Evolutionary conservation across 2,113 vertebrate genomes (phyloP).

Genomic region (Sebastes schlegelii): DNA sequence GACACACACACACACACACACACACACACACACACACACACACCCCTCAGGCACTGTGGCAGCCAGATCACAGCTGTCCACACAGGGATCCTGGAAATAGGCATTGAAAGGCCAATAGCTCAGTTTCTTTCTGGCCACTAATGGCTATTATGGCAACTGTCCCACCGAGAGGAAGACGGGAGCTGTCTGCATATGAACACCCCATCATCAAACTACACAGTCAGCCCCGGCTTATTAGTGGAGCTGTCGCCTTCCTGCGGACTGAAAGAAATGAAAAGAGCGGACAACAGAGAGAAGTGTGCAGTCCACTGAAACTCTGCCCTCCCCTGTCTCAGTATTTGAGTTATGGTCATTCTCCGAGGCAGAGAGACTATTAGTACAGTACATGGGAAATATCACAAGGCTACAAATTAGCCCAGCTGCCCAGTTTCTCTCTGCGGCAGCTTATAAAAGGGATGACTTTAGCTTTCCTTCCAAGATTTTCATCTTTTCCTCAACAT

Average conservation of each 20-base stretch:
- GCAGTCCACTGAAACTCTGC: slow-evolving; percentile 20
- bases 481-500: not conserved
- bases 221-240: slow-evolving; percentile 46
- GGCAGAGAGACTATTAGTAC: slow-evolving; percentile 37
- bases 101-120: slow-evolving; percentile 41
- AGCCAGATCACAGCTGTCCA: slow-evolving; percentile 46
- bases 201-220: slow-evolving; percentile 62
- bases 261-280: slow-evolving; percentile 23
- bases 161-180: slow-evolving; percentile 62
- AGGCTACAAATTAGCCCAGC: slow-evolving; percentile 50
- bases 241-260: slow-evolving; percentile 30
- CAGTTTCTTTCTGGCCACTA: slow-evolving; percentile 37
- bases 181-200: slow-evolving; percentile 55
- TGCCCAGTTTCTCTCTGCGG: slow-evolving; percentile 13
- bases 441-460: slow-evolving; percentile 20
- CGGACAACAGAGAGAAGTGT: not conserved
- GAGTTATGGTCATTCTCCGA: slow-evolving; percentile 48
- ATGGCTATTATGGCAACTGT: slow-evolving; percentile 46
- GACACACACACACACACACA: slow-evolving; percentile 2
- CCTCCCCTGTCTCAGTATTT: slow-evolving; percentile 35
- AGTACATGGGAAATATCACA: slow-evolving; percentile 38
- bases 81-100: slow-evolving; percentile 44
- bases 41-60: slow-evolving; percentile 26
- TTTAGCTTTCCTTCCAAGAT: slow-evolving; percentile 6
- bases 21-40: no score